Base-by-base conservation (phyloP, 2,797 vertebrate genomes). In the Betta splendens region DNA sequence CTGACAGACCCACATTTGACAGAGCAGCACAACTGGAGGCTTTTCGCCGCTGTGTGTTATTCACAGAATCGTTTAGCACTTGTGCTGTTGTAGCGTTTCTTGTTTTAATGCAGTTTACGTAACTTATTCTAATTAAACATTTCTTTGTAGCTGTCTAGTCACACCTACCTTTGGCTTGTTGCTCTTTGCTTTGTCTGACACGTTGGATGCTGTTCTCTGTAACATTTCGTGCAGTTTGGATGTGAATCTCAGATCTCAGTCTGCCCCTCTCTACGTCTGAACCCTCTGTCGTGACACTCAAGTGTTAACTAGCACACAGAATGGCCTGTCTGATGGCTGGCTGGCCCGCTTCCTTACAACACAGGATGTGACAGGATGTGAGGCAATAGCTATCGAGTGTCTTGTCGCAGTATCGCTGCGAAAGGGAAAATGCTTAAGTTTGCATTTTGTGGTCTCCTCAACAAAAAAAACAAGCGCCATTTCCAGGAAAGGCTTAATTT, bases 191-290 rank as follows among this genome's bases (percentile, higher is more conserved):
- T 96, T 98, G 74, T 98, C 97, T 51, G 96, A 96, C 5, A 75
- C 94, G 2, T 94, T 98, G 48, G 97, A 99, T 23, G 94, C 89
- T 18, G 95, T 90, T 85, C 97, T 93, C 22, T 95, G 96, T 79
- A 99, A 87, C 97, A 99, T 99, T 83, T 91, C 93, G 40, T 57
- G 15, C 9, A 17, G 17, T 61, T 57, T 63, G 59, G 58, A 52
- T 4, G 18, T 77, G 63, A 29, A 21, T 43, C 20, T 61, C 38
- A 7, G 57, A 48, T 49, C 15, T 80, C 49, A 37, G 31, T 45
- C 22, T 33, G 47, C 33, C 28, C 43, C 45, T 39, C 9, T 77
- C 26, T 66, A 17, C 20, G n/a, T 33, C 55, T 32, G 15, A 40
- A 28, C 29, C 12, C 18, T 10, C 37, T 75, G 57, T 57, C 16